Evolutionary conservation across 2,113 vertebrate species (phyloP), one percentile per base, ranked within the genome.

Genomic region (Ctenodactylus gundi): DNA sequence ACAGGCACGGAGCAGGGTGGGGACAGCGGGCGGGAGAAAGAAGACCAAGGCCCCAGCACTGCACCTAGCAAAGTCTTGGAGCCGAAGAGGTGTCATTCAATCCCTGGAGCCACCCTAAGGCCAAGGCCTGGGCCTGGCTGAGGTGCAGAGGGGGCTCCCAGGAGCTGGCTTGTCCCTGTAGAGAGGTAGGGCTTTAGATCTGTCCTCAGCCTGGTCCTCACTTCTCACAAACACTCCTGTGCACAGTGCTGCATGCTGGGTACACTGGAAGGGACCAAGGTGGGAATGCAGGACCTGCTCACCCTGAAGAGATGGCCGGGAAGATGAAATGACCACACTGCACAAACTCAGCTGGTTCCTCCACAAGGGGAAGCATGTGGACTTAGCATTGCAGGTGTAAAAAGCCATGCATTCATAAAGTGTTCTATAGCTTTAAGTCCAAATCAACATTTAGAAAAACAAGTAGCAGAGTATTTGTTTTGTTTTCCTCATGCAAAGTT

Each of bases 401-500:
- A 84, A 34, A 9, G 21, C 17, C 20, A 4, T 27, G 13, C 21
- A 0, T 70, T 1, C 14, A 11, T 7, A 10, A 57, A 39, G n/a
- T 13, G 39, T 6, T 57, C 78, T 78, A 12, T 21, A 12, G 18
- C 78, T 94, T 95, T 93, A 94, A 96, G 53, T 70, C 53, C n/a
- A 49, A 68, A 84, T 70, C 62, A 44, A 58, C 3, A 1, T 44
- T 64, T 2, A 7, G 34, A 62, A 81, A 51, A 60, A 36, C 51
- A 23, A 41, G 29, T 17, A 51, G 36, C 7, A 46, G 13, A 64
- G n/a, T 65, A 27, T 46, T 41, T 85, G 27, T 46, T 55, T 88
- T 39, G 46, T 67, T 77, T 46, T 25, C 41, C 81, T 91, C 75
- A 44, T 78, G 89, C 90, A 91, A 95, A 93, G 89, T 96, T 95